These are phyloP conservation scores for Motacilla tschutschensis DNA, from an alignment of 2,113 vertebrate genomes.

Conservation along the genomic window DNA sequence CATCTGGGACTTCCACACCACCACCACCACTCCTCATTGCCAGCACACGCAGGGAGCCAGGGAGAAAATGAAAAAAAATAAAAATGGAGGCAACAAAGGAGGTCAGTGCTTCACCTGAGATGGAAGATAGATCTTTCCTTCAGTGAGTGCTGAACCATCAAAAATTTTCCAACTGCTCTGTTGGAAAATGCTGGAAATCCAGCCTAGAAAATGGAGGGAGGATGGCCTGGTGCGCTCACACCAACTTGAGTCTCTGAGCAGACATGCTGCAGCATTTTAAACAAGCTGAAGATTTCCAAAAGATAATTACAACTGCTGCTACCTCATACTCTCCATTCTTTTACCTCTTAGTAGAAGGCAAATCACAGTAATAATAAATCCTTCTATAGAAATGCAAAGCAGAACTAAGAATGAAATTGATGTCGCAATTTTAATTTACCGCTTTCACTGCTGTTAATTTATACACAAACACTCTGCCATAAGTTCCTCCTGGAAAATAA, in stretches of 20 bases:
- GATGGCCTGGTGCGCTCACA: not conserved
- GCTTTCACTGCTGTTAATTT: constrained; percentile 62
- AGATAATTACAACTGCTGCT: not conserved
- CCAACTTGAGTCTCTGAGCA: not conserved
- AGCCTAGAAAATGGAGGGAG: not conserved
- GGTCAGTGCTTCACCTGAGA: not conserved
- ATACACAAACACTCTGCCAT: constrained; percentile 30
- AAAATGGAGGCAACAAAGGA: not conserved
- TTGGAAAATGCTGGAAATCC: not conserved
- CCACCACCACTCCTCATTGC: not conserved
- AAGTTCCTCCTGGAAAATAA: constrained; percentile 56
- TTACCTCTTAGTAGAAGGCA: constrained; percentile 34
- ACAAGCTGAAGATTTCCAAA: not conserved
- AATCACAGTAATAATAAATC: constrained; percentile 65
- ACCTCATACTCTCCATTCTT: not conserved
- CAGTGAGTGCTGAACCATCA: not conserved
- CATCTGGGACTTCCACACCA: not conserved
- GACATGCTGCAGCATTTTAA: not conserved
- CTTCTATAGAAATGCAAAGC: constrained; percentile 63
- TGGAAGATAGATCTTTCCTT: not conserved
- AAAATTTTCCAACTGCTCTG: not conserved
- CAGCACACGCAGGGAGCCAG: not conserved
- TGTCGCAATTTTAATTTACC: constrained; percentile 62
- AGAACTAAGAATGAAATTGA: constrained; percentile 67
- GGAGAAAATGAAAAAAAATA: not conserved